These are phyloP conservation scores for Caenorhabditis panamensis DNA, from an alignment of 2,888 invertebrate genomes.

Conservation along the genomic window DNA sequence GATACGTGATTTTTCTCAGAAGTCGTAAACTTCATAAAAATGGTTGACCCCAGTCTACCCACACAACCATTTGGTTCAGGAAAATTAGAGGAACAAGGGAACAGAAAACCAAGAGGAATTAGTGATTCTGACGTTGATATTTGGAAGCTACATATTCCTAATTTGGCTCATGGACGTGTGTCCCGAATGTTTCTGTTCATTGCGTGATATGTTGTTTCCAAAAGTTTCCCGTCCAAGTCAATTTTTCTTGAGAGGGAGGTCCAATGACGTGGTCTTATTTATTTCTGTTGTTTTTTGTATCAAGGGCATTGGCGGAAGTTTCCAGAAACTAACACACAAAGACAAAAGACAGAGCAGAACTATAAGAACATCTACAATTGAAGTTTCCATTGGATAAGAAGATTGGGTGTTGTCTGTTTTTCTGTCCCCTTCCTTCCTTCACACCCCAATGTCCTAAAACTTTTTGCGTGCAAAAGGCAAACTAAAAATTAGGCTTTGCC, in stretches of 20 bases:
- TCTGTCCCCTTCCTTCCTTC: background rate
- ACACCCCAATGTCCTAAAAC: background rate
- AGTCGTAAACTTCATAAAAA: background rate
- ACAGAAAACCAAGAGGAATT: background rate
- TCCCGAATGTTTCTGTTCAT: background rate
- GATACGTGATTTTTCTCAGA: conserved; percentile 20
- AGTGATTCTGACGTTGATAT: background rate
- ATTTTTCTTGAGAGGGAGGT: background rate
- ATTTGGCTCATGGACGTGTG: background rate
- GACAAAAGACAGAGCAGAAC: background rate
- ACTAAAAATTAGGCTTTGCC: background rate
- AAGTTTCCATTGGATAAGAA: conserved; percentile 8
- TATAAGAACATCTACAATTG: conserved; percentile 13
- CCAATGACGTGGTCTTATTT: background rate
- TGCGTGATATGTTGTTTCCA: background rate
- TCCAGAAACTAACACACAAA: background rate
- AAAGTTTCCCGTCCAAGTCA: background rate
- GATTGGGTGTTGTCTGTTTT: conserved; percentile 6
- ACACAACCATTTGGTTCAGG: background rate
- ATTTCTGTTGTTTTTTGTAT: background rate
- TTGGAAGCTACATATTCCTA: background rate
- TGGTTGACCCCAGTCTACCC: too few species aligned
- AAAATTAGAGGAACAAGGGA: background rate
- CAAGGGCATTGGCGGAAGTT: conserved; percentile 6
- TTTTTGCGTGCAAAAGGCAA: background rate